Evolutionary conservation across 2,888 invertebrate genomes (phyloP), one percentile per base, ranked within the genome.

Genomic region (Athalia cordata): DNA sequence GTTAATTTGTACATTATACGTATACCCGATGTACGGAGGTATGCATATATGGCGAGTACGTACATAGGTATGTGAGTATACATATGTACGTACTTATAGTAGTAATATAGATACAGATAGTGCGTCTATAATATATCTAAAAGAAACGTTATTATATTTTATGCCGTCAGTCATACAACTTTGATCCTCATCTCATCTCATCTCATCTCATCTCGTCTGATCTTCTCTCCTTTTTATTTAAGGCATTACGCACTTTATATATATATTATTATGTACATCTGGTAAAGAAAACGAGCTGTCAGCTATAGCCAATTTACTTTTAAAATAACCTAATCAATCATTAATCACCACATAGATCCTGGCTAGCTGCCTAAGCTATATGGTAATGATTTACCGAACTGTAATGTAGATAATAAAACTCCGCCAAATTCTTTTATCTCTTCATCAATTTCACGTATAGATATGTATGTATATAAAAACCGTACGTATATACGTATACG

Each of bases 261-360:
- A 29, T 29, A 29, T 29, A 29, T 29, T 29, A 29, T 29, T 29
- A 7, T 3, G 29, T 7, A 68, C 43, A 5, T 9, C 52, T 50
- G n/a, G 11, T 29, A 29, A 29, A 29, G 29, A 29, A 29, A 29
- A 29, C 29, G 29, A 29, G 29, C 29, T 29, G 29, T 29, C 29
- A 29, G 29, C 55, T 9, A 55, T 3, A 55, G 55, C 52, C 55
- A 68, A 68, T 68, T 68, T 68, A 68, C 68, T 50, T 29, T 68
- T 29, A 45, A 43, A 55, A 55, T 11, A 52, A 29, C 49, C 52
- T 52, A 55, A 68, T 68, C 68, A 68, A 68, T 68, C 68, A 68
- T 68, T 68, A 50, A 52, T 68, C 68, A 52, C 29, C 29, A 2
- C 29, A 29, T 29, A 29, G 29, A 29, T 29, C 29, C 29, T 29